Percentiles rank a stretch among this genome's conserved stretches.
These are phyloP conservation scores for Papilio machaon DNA, from an alignment of 1,140 invertebrate genomes.

Conservation along the genomic window DNA sequence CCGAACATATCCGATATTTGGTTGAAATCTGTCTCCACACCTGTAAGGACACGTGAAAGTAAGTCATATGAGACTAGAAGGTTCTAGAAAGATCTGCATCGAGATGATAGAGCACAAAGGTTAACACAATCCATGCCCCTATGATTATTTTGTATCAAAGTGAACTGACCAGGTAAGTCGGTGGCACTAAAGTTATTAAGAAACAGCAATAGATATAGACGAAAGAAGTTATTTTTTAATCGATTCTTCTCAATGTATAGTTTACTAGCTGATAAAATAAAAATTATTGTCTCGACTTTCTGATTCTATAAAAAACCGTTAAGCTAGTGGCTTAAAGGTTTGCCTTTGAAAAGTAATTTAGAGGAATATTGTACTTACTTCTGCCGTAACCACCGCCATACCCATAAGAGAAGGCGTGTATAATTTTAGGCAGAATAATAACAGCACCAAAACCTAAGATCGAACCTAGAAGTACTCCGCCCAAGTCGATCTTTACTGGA, in stretches of 20 bases:
- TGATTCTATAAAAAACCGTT: too few relatives aligned
- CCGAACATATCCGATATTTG: slow-evolving; percentile 86
- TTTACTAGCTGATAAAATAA: too few relatives aligned
- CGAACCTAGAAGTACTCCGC: slow-evolving; percentile 90
- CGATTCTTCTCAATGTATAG: too few relatives aligned
- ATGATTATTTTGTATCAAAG: too few relatives aligned
- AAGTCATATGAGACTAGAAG: background rate
- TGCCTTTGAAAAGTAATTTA: background rate
- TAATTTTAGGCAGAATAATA: slow-evolving; percentile 89
- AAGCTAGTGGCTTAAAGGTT: too few relatives aligned
- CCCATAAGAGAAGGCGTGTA: slow-evolving; percentile 86
- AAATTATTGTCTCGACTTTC: too few relatives aligned
- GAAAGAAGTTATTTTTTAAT: too few relatives aligned
- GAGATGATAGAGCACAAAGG: too few relatives aligned
- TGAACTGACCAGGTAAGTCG: too few relatives aligned
- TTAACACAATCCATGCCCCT: too few relatives aligned
- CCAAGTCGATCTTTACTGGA: slow-evolving; percentile 90
- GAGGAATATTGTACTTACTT: slow-evolving; percentile 80
- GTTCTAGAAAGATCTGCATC: background rate
- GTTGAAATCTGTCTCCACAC: slow-evolving; percentile 83
- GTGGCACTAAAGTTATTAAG: too few relatives aligned
- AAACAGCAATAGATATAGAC: too few relatives aligned
- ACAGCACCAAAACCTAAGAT: slow-evolving; percentile 90
- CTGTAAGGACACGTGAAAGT: slow-evolving; percentile 60
- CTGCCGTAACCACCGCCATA: slow-evolving; percentile 86